Evolutionary conservation across 2,888 invertebrate genomes (phyloP).

Genomic region (Phyllotreta cruciferae): DNA sequence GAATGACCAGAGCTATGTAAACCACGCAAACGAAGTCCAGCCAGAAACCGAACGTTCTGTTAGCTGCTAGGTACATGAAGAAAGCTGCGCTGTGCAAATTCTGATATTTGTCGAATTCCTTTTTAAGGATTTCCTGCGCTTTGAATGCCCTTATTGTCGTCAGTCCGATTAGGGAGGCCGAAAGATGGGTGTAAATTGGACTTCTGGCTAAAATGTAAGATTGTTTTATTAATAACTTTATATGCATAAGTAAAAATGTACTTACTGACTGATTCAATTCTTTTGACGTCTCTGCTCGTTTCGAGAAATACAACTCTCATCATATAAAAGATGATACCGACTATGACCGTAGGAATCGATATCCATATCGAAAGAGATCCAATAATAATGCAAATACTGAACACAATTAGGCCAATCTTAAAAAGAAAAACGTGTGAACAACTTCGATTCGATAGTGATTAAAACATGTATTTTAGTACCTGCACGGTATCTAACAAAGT

Average conservation of each 20-base stretch:
- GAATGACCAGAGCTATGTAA: conserved; percentile 70
- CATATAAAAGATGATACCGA: conserved; percentile 69
- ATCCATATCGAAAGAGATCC: conserved; percentile 74
- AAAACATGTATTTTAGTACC: conserved; percentile 43
- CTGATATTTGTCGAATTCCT: conserved; percentile 69
- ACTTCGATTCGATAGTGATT: too few relatives aligned
- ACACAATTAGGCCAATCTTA: conserved; percentile 42
- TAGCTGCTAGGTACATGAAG: conserved; percentile 69
- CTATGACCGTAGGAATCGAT: conserved; percentile 68
- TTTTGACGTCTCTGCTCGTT: conserved; percentile 76
- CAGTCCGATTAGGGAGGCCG: conserved; percentile 77
- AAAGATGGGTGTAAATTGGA: conserved; percentile 78
- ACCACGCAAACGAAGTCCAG: conserved; percentile 71
- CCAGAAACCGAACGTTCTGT: conserved; percentile 74
- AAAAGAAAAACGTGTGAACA: conserved; percentile 40
- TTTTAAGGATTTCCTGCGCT: conserved; percentile 66
- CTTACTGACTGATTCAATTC: conserved; percentile 72
- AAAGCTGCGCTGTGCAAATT: conserved; percentile 76
- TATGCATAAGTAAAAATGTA: conserved; percentile 33
- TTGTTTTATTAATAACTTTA: not conserved
- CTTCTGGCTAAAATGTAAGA: conserved; percentile 68
- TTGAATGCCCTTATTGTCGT: conserved; percentile 78
- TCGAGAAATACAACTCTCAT: conserved; percentile 71
- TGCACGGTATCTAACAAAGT: conserved; percentile 63
- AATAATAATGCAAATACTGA: conserved; percentile 65